phyloP scores from a whole-genome alignment of 2,113 vertebrate genomes.

The Leuciscus idus region DNA sequence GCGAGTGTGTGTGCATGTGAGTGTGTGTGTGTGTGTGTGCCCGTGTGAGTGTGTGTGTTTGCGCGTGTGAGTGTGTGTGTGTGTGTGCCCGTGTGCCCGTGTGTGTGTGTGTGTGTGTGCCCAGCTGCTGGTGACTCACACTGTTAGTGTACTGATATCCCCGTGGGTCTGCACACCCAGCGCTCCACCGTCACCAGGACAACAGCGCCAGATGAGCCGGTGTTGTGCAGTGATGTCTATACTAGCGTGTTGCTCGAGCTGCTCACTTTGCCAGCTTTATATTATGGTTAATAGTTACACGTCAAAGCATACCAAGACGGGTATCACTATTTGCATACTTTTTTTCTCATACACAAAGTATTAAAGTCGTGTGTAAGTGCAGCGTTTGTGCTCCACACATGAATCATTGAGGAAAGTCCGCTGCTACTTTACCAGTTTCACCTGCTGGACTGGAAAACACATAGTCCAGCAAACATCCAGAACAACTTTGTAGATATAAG shows the following conservation, averaged over 20 bases:
- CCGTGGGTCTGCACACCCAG: constrained; percentile 12
- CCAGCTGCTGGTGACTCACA: too few relatives aligned
- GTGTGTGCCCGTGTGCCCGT: background rate
- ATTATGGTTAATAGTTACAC: constrained; percentile 2
- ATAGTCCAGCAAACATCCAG: background rate
- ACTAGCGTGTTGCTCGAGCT: background rate
- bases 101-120: constrained; percentile 9
- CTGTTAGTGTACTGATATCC: constrained; percentile 31
- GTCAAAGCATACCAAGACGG: background rate
- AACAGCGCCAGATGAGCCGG: constrained; percentile 31
- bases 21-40: constrained; percentile 17
- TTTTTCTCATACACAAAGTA: background rate
- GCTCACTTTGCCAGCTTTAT: constrained; percentile 18
- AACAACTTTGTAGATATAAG: background rate
- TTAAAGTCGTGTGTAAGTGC: background rate
- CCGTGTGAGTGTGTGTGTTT: too few relatives aligned
- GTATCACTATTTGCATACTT: background rate
- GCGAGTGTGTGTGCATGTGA: too few relatives aligned
- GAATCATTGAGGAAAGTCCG: background rate
- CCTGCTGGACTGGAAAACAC: background rate
- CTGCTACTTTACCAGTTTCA: background rate
- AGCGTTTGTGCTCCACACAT: background rate
- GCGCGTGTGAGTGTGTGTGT: background rate
- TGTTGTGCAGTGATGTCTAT: constrained; percentile 6
- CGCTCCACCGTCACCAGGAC: constrained; percentile 37